Conservation (phyloP, 2,113 vertebrate genomes). For the Ophthalmolycus amberensis region DNA sequence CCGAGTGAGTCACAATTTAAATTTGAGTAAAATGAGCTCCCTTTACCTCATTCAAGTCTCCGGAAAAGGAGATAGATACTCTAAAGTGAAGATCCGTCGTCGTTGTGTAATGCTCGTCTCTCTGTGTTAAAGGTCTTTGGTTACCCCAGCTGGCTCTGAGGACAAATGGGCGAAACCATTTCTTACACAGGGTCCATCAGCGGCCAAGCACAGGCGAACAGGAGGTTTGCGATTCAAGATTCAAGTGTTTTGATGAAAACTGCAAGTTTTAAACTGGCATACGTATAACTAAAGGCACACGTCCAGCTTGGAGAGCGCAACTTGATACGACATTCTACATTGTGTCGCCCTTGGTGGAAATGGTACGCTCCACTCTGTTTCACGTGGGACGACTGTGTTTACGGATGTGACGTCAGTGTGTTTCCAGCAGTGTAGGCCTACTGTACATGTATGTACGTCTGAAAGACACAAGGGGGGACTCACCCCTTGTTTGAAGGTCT, state of each 20-base stretch:
- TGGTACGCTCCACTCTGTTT: slow-evolving; percentile 60
- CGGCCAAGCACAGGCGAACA: not conserved
- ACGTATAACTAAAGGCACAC: not conserved
- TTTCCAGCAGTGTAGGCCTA: not conserved
- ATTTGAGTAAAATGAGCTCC: not conserved
- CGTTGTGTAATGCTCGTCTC: not conserved
- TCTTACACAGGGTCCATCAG: not conserved
- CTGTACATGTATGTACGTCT: too few relatives aligned
- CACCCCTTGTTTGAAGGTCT: too few relatives aligned
- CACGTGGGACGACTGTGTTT: slow-evolving; percentile 71
- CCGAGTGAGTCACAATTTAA: not conserved
- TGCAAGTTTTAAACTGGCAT: not conserved
- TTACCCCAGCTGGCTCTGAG: slow-evolving; percentile 13
- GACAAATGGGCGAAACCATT: slow-evolving; percentile 53
- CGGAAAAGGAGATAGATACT: slow-evolving; percentile 39
- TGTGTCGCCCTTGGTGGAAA: not conserved
- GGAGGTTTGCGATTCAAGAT: fast-evolving
- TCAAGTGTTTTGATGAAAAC: fast-evolving
- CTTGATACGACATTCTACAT: fast-evolving
- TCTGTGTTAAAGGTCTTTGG: slow-evolving; percentile 67
- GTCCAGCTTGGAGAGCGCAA: fast-evolving
- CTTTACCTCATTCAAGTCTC: slow-evolving; percentile 75
- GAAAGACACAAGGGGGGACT: too few relatives aligned
- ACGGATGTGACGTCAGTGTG: slow-evolving; percentile 72
- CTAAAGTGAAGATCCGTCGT: not conserved